A percentile compares a stretch with the other conserved stretches of the same genome.
Conservation (phyloP, 2,888 invertebrate genomes). For the Pegoplata infirma region DNA sequence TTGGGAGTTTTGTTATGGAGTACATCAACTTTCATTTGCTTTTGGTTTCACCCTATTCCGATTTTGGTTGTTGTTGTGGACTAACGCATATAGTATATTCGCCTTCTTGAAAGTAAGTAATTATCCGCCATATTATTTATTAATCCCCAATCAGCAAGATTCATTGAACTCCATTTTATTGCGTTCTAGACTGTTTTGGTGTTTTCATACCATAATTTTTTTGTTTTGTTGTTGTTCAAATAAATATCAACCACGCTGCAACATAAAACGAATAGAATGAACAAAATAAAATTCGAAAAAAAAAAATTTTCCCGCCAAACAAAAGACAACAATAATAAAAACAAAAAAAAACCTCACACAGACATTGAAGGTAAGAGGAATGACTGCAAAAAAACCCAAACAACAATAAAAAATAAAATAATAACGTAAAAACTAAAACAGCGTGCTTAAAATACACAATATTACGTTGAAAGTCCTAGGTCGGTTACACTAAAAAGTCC, state of each 20-base stretch:
- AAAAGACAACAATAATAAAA: constrained; percentile 63
- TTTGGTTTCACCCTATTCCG: no score
- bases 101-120: no score
- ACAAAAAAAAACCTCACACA: constrained; percentile 17
- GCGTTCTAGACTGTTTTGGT: not conserved
- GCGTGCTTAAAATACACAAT: constrained; percentile 69
- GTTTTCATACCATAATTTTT: constrained; percentile 1
- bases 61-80: no score
- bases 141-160: no score
- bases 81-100: no score
- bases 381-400: constrained; percentile 29
- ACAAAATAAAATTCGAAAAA: constrained; percentile 40
- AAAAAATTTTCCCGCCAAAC: constrained; percentile 74
- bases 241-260: constrained; percentile 29
- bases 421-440: constrained; percentile 32
- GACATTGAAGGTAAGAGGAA: constrained; percentile 22
- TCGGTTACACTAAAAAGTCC: constrained; percentile 71
- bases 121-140: not conserved
- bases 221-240: not conserved
- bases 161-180: not conserved
- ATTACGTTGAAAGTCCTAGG: constrained; percentile 75
- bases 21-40: no score
- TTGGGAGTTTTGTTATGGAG: no score
- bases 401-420: not conserved
- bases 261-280: constrained; percentile 21